Evolutionary conservation across 2,797 vertebrate genomes (phyloP), one percentile per base, ranked within the genome.

Genomic region (Gallinago nigripennis): DNA sequence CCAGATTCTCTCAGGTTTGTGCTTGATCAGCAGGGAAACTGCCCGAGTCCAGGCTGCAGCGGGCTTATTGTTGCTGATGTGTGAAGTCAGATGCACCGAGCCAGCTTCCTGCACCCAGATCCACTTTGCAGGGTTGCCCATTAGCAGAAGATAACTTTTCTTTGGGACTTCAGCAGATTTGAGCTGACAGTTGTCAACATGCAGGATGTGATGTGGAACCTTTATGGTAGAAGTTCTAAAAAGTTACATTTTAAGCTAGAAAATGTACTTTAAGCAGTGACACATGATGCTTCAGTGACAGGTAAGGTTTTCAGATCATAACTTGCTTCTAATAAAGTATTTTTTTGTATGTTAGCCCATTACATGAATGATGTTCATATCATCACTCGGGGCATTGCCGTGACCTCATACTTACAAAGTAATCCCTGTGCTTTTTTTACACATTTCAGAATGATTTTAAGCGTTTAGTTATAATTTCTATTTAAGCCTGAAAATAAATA

Each of bases 341-440:
- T 64, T 70, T 28, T 89, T 69, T 65, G 8, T 16, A 30, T 45
- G 30, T 66, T 88, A 69, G 35, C 33, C 23, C 37, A 64, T 86
- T 14, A 64, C 4, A 13, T 20, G 45, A 88, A 81, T 0, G 2
- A 48, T 30, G 20, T 71, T 90, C 90, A 21, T 66, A 71, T 63
- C 45, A 60, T n/a, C 56, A 50, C 71, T 82, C 37, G 83, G 18
- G 24, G 5, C 77, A 64, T 37, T 64, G 45, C 45, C 11, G 24
- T 58, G 33, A 87, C 16, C n/a, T 68, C 41, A 33, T 39, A 61
- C n/a, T 65, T 93, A 43, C 15, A 77, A 35, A 70, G 20, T 75
- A 91, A 85, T 87, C 10, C 20, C 51, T 33, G 8, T 85, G 50
- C 45, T 82, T 91, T 87, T 65, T 83, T 89, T 83, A 85, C 30